These are phyloP conservation scores for Pelodytes ibericus DNA, from an alignment of 2,797 vertebrate genomes.

Conservation along the genomic window DNA sequence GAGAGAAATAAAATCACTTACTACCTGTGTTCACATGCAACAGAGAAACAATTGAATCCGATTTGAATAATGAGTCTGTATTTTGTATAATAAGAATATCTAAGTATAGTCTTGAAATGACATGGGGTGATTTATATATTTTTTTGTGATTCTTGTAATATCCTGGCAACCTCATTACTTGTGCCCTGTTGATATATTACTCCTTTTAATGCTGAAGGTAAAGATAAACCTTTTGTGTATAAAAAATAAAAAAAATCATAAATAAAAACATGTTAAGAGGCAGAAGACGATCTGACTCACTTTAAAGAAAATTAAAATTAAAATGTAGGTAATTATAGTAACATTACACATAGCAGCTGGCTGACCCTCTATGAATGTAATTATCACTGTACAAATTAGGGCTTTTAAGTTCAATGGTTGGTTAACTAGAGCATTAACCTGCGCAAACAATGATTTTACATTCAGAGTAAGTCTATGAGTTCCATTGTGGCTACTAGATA, in stretches of 20 bases:
- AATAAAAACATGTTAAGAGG: too few species aligned
- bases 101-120: background rate
- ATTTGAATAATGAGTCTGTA: background rate
- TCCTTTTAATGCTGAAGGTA: background rate
- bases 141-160: background rate
- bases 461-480: background rate
- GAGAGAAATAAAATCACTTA: background rate
- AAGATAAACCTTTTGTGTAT: too few species aligned
- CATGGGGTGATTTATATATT: background rate
- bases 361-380: constrained; percentile 29
- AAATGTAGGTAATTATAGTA: constrained; percentile 5
- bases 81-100: constrained; percentile 4
- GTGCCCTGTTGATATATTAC: background rate
- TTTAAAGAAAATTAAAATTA: too few species aligned
- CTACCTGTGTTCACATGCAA: background rate
- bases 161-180: background rate
- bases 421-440: background rate
- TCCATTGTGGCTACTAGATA: background rate
- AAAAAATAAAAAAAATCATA: too few species aligned
- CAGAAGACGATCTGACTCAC: too few species aligned
- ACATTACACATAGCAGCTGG: constrained; percentile 20
- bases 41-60: background rate
- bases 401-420: constrained; percentile 29
- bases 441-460: background rate
- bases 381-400: constrained; percentile 43